Evolutionary conservation across 2,797 vertebrate genomes (phyloP).

Genomic region (Schizopygopsis pylzovi): DNA sequence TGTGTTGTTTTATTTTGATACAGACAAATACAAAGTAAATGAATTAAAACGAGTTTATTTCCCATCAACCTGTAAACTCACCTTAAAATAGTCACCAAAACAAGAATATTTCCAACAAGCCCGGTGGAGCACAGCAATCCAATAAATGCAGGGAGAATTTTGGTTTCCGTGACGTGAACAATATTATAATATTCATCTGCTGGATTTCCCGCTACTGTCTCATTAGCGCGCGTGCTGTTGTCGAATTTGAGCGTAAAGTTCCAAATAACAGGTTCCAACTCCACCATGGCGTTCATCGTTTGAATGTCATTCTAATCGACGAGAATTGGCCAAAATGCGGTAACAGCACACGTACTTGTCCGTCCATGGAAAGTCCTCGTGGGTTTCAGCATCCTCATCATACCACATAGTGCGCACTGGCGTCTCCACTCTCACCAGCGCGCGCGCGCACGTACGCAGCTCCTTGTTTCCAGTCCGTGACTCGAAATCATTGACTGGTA

Average conservation of each 20-base stretch:
- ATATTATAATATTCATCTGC: constrained; percentile 56
- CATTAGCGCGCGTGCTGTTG: constrained; percentile 60
- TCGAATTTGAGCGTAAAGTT: constrained; percentile 58
- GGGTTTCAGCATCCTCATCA: constrained; percentile 7
- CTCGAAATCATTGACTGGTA: neutral
- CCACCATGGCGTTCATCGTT: constrained; percentile 63
- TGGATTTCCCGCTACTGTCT: neutral
- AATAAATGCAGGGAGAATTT: constrained; percentile 70
- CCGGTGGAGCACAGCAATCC: constrained; percentile 71
- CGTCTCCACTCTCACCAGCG: neutral
- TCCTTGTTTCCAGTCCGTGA: neutral
- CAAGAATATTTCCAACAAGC: constrained; percentile 70
- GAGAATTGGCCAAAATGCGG: neutral
- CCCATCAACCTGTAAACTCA: constrained; percentile 28
- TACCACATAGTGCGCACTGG: neutral
- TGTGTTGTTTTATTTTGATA: neutral
- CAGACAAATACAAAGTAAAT: neutral
- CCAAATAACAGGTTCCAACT: constrained; percentile 59
- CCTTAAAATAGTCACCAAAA: constrained; percentile 69
- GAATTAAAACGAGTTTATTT: neutral
- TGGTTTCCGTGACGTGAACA: constrained; percentile 66
- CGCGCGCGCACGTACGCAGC: neutral
- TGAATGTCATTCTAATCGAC: neutral
- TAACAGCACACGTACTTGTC: neutral
- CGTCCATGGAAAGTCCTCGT: neutral